phyloP scores from a whole-genome alignment of 2,797 vertebrate species.

The Intellagama lesueurii region DNA sequence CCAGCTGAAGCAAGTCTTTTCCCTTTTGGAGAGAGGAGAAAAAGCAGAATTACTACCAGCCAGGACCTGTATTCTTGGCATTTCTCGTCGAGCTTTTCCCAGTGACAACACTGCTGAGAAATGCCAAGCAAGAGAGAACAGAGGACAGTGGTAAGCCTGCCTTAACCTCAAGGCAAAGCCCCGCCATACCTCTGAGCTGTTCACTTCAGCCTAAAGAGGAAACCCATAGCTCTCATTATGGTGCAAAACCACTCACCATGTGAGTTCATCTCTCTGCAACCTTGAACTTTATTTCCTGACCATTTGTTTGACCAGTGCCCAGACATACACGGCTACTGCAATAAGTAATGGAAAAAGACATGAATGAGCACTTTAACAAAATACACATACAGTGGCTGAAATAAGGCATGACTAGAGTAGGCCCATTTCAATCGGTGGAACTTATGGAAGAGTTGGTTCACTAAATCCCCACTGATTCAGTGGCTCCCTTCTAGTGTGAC shows the following conservation, averaged over 20 bases:
- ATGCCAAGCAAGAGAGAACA: constrained; percentile 26
- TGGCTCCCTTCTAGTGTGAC: too few species aligned
- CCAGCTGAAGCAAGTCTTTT: constrained; percentile 24
- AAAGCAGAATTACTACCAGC: constrained; percentile 17
- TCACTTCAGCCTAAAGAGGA: background rate
- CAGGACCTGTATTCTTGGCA: constrained; percentile 30
- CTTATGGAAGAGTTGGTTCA: too few species aligned
- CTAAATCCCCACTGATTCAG: too few species aligned
- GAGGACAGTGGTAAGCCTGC: background rate
- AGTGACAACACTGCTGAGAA: constrained; percentile 32
- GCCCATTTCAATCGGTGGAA: too few species aligned
- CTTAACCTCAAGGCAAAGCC: background rate
- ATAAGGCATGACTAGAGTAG: too few species aligned
- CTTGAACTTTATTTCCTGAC: background rate
- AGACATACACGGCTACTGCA: too few species aligned
- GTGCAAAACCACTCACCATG: background rate
- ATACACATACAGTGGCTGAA: too few species aligned
- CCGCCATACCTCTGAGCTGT: background rate
- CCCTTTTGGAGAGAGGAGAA: background rate
- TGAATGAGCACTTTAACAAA: too few species aligned
- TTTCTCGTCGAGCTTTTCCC: background rate
- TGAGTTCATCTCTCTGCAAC: background rate
- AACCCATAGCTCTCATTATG: background rate
- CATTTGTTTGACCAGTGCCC: background rate
- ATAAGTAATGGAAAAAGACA: too few species aligned